These are phyloP conservation scores for Rotaria macrura DNA, from an alignment of 2,888 invertebrate genomes.

Conservation along the genomic window DNA sequence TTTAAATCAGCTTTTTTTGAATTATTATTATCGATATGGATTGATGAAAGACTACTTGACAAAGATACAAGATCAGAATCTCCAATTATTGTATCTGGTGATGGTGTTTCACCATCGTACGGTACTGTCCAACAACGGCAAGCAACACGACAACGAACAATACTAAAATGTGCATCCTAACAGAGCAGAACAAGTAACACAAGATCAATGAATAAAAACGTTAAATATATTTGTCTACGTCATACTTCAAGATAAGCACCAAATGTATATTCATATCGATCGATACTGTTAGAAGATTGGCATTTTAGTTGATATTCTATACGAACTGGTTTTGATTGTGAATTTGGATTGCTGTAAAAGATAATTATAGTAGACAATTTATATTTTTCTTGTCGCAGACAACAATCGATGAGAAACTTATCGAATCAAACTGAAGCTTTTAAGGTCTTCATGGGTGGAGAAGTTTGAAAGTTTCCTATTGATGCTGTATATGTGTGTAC, in stretches of 20 bases:
- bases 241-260: slow-evolving; percentile 37
- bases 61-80: slow-evolving; percentile 38
- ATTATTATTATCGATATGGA: slow-evolving; percentile 35
- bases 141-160: slow-evolving; percentile 63
- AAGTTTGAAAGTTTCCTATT: no score
- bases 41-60: slow-evolving; percentile 39
- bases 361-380: neutral
- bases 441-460: no score
- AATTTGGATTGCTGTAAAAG: neutral
- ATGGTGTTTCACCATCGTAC: slow-evolving; percentile 61
- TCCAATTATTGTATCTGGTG: slow-evolving; percentile 38
- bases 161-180: slow-evolving; percentile 70
- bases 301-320: neutral
- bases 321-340: neutral
- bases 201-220: neutral
- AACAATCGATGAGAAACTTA: no score
- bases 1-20: neutral
- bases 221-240: neutral
- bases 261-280: slow-evolving; percentile 31
- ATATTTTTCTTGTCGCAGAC: no score
- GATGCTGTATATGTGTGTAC: no score
- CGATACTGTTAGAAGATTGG: neutral
- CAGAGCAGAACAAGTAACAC: slow-evolving; percentile 61
- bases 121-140: slow-evolving; percentile 68
- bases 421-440: no score